These are phyloP conservation scores for Amblyteles armatorius DNA, from an alignment of 2,888 invertebrate genomes.

Conservation along the genomic window DNA sequence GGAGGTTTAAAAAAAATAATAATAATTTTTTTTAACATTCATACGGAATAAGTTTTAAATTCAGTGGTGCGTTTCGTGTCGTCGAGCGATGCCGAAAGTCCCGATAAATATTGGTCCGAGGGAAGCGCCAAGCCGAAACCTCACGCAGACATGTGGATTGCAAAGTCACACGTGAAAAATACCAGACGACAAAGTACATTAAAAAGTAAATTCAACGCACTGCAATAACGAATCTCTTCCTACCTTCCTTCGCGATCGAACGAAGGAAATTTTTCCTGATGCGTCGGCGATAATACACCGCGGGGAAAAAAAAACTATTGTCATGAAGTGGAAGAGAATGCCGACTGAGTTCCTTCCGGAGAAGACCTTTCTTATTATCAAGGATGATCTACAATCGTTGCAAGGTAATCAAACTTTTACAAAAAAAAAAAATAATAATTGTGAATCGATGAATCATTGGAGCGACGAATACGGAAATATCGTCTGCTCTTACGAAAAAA, in stretches of 20 bases:
- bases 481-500: background rate
- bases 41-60: background rate
- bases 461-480: background rate
- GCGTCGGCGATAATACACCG: background rate
- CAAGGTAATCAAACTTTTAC: conserved; percentile 62
- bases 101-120: conserved; percentile 44
- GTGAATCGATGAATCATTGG: background rate
- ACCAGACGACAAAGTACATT: conserved; percentile 3
- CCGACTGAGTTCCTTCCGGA: conserved; percentile 77
- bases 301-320: background rate
- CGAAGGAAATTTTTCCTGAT: background rate
- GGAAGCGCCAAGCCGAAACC: conserved; percentile 16
- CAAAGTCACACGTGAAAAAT: conserved; percentile 20
- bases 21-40: conserved; percentile 1
- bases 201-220: conserved; percentile 4
- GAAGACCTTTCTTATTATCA: conserved; percentile 80
- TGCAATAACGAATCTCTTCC: conserved; percentile 1
- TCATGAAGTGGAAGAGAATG: conserved; percentile 79
- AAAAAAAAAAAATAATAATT: conserved; percentile 8
- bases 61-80: conserved; percentile 15
- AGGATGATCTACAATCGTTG: conserved; percentile 71
- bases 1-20: background rate
- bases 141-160: conserved; percentile 20
- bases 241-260: background rate
- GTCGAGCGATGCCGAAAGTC: conserved; percentile 27